These are phyloP conservation scores for Scaptomyza flava DNA, from an alignment of 2,888 invertebrate species.

Conservation along the genomic window DNA sequence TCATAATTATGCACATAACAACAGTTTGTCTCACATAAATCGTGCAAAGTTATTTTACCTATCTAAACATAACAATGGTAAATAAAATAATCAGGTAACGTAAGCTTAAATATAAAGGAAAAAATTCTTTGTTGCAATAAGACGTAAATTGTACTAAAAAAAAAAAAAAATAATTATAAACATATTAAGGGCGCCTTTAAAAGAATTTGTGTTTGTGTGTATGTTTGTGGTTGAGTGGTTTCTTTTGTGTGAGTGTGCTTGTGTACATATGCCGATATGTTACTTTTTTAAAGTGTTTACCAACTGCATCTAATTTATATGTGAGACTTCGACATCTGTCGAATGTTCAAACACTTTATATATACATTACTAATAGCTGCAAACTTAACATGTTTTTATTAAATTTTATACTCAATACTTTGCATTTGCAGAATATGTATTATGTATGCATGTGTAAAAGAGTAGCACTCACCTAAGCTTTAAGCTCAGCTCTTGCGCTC, in stretches of 20 bases:
- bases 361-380: background rate
- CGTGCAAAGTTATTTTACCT: slow-evolving; percentile 21
- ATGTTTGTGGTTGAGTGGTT: background rate
- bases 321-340: background rate
- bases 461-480: slow-evolving; percentile 1
- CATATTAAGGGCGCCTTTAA: slow-evolving; percentile 17
- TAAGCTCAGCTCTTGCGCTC: background rate
- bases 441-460: background rate
- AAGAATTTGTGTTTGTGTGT: slow-evolving; percentile 6
- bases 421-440: background rate
- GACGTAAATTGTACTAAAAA: slow-evolving; percentile 1
- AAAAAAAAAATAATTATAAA: background rate
- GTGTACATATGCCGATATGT: background rate
- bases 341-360: too few relatives aligned
- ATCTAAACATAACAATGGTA: slow-evolving; percentile 1
- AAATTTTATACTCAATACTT: background rate
- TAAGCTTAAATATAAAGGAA: background rate
- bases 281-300: background rate
- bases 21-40: background rate
- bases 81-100: background rate
- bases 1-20: background rate
- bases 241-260: background rate
- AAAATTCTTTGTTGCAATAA: background rate
- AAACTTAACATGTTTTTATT: background rate
- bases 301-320: background rate